phyloP scores from a whole-genome alignment of 2,113 vertebrate genomes.

The Periophthalmus modestus region DNA sequence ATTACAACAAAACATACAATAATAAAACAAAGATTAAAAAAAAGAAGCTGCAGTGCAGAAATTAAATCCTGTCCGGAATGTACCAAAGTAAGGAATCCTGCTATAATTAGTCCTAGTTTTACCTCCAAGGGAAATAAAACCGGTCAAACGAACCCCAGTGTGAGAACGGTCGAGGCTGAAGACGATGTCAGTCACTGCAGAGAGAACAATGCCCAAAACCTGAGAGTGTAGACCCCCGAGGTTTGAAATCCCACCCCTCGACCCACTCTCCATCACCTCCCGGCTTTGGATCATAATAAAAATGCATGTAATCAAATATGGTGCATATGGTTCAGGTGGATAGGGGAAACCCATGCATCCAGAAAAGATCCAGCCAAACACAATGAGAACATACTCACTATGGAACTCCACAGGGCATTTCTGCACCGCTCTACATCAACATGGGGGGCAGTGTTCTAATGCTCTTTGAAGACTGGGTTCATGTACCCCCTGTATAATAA shows the following conservation, averaged over 20 bases:
- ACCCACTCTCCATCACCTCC: background rate
- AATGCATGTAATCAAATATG: background rate
- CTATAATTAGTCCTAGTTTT: constrained; percentile 6
- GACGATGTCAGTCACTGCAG: background rate
- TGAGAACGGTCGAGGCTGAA: no score
- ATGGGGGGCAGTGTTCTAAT: no score
- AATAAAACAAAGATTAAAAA: background rate
- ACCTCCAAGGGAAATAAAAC: background rate
- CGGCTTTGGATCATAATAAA: background rate
- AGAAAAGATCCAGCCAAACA: background rate
- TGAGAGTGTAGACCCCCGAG: background rate
- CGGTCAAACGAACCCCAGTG: background rate
- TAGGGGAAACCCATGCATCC: background rate
- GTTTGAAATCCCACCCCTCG: background rate
- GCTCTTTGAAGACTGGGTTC: no score
- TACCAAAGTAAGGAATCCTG: constrained; percentile 2
- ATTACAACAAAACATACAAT: no score
- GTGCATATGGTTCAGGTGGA: no score
- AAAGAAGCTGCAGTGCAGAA: no score
- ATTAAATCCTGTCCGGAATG: constrained; percentile 24
- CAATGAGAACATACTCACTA: background rate
- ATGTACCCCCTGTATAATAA: no score
- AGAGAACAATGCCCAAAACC: background rate
- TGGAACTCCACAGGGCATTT: no score
- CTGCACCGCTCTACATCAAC: no score